Conservation (phyloP, 2,888 invertebrate species). For the Drosophila ochracea region DNA sequence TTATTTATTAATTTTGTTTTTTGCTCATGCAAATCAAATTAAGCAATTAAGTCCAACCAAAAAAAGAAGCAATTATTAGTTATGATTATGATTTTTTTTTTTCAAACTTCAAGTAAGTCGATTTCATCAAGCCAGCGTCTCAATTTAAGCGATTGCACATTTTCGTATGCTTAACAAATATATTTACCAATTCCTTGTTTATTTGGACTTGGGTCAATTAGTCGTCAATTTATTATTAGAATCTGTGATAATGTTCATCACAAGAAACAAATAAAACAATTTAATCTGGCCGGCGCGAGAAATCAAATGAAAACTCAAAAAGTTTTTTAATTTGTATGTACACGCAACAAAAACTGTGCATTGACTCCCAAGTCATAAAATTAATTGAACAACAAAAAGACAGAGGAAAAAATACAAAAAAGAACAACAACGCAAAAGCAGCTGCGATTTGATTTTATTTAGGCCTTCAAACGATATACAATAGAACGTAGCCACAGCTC, state of each 20-base stretch:
- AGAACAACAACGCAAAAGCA: constrained; percentile 23
- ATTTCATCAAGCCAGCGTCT: constrained; percentile 24
- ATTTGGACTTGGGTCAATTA: constrained; percentile 24
- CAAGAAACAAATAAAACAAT: constrained; percentile 12
- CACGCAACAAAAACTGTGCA: constrained; percentile 19
- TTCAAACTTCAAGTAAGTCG: constrained; percentile 25
- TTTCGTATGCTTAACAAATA: constrained; percentile 43
- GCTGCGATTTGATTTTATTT: constrained; percentile 51
- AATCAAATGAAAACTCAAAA: constrained; percentile 52
- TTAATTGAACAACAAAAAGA: constrained; percentile 70
- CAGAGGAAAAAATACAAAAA: neutral
- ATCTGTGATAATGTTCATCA: constrained; percentile 18
- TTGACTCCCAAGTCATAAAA: constrained; percentile 19
- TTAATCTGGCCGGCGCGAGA: constrained; percentile 31
- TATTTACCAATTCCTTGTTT: constrained; percentile 34
- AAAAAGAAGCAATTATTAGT: constrained; percentile 1
- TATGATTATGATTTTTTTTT: constrained; percentile 15
- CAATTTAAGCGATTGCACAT: constrained; percentile 39
- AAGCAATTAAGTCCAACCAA: constrained; percentile 63
- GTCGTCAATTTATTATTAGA: constrained; percentile 9
- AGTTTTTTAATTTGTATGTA: constrained; percentile 56
- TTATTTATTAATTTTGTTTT: constrained; percentile 32
- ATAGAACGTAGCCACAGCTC: constrained; percentile 45
- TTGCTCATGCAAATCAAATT: constrained; percentile 75
- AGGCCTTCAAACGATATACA: constrained; percentile 71